These are phyloP conservation scores for Dysmachus trigonus DNA, from an alignment of 2,888 invertebrate genomes.

Conservation along the genomic window DNA sequence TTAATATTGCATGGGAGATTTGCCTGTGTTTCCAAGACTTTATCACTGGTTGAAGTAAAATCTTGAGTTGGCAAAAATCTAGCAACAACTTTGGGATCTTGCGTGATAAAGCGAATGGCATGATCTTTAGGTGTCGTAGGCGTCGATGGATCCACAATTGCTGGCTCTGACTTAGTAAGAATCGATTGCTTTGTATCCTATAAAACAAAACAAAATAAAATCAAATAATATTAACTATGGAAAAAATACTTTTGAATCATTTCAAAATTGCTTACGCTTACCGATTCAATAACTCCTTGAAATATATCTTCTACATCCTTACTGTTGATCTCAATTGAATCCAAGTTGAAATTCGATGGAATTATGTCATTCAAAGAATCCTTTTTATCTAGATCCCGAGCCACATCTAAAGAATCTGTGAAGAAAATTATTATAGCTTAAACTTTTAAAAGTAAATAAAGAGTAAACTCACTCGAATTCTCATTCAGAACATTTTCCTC, in stretches of 20 bases:
- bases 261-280: conserved; percentile 3
- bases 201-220: neutral
- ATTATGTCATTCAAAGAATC: conserved; percentile 76
- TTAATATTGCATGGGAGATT: neutral
- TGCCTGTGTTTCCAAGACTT: neutral
- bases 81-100: conserved; percentile 7
- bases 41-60: neutral
- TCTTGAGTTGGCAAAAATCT: conserved; percentile 6
- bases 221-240: neutral
- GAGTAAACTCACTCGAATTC: conserved; percentile 27
- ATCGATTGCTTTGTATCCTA: conserved; percentile 11
- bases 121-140: neutral
- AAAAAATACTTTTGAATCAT: neutral
- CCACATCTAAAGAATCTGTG: conserved; percentile 57
- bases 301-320: conserved; percentile 93
- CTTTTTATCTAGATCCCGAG: conserved; percentile 66
- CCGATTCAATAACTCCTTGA: conserved; percentile 73
- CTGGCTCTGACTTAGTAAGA: conserved; percentile 1
- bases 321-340: conserved; percentile 85
- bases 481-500: conserved; percentile 65
- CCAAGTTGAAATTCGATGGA: conserved; percentile 76
- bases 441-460: neutral
- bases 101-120: conserved; percentile 2
- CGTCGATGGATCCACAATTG: neutral
- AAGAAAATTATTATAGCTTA: conserved; percentile 27